Conservation (phyloP, 2,797 vertebrate species). For the Mormyrus hasselquistii region DNA sequence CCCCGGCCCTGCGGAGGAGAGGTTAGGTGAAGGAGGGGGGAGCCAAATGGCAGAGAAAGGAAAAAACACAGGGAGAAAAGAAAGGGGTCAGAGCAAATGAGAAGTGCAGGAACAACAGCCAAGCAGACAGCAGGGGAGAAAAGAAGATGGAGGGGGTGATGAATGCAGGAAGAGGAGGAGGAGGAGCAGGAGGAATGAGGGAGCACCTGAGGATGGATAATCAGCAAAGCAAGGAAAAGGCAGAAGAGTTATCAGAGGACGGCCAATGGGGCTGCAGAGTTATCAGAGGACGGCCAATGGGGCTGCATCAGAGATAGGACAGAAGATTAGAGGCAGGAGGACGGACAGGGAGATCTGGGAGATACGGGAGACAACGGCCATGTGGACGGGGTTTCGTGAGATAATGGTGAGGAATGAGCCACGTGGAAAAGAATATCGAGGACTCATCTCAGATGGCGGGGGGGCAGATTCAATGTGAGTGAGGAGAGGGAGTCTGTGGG, state of each 20-base stretch:
- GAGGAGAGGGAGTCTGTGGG: slow-evolving; percentile 17
- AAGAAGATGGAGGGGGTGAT: slow-evolving; percentile 37
- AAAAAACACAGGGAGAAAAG: slow-evolving; percentile 11
- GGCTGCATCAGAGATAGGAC: background rate
- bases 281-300: background rate
- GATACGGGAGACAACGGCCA: background rate
- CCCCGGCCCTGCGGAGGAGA: slow-evolving; percentile 57
- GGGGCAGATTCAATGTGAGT: slow-evolving; percentile 49
- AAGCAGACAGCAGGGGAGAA: slow-evolving; percentile 30
- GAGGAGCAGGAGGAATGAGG: slow-evolving; percentile 44
- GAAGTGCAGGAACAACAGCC: background rate
- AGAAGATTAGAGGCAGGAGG: background rate
- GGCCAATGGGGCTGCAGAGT: background rate
- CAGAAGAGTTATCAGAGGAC: slow-evolving; percentile 7
- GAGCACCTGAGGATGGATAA: slow-evolving; percentile 35
- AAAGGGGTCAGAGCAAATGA: background rate
- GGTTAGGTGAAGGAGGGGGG: background rate
- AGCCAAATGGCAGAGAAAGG: background rate
- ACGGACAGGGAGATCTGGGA: background rate
- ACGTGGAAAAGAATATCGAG: slow-evolving; percentile 52
- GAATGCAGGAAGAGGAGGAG: slow-evolving; percentile 37
- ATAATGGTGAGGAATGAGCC: slow-evolving; percentile 11
- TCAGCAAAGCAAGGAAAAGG: slow-evolving; percentile 37
- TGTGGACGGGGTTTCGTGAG: slow-evolving; percentile 31
- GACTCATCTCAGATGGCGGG: slow-evolving; percentile 57